These are phyloP conservation scores for Nanger granti DNA, from an alignment of 2,113 vertebrate species.

Conservation along the genomic window DNA sequence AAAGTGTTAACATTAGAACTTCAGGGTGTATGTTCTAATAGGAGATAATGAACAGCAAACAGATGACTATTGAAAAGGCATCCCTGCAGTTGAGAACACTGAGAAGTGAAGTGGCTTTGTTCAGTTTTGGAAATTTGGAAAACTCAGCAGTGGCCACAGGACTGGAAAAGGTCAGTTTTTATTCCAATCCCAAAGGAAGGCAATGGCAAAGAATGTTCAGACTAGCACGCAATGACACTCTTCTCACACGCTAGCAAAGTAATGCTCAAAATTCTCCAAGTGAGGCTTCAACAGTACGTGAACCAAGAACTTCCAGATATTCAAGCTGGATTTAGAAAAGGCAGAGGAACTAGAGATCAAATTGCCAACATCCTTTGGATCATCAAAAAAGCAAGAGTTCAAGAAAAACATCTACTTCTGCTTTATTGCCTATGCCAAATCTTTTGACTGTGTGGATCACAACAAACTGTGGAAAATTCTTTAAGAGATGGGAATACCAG, in stretches of 20 bases:
- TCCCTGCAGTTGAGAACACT: neutral
- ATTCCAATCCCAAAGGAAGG: neutral
- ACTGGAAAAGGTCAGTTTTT: neutral
- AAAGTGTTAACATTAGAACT: neutral
- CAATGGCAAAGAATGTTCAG: neutral
- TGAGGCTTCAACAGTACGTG: neutral
- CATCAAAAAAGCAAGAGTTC: neutral
- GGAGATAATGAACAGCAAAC: neutral
- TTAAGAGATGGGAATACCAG: neutral
- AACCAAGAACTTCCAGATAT: neutral
- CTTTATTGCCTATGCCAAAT: neutral
- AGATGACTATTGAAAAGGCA: neutral
- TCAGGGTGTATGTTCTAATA: neutral
- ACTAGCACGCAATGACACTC: accelerated
- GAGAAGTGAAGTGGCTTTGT: neutral
- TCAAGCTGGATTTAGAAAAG: neutral
- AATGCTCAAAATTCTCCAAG: neutral
- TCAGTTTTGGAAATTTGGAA: neutral
- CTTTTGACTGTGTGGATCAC: neutral
- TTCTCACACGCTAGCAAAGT: neutral
- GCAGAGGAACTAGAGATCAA: neutral
- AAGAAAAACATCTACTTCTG: neutral
- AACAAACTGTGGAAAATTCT: neutral
- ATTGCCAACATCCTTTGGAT: neutral
- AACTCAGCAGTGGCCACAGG: neutral